phyloP scores from a whole-genome alignment of 2,113 vertebrate species.

The Junco hyemalis region DNA sequence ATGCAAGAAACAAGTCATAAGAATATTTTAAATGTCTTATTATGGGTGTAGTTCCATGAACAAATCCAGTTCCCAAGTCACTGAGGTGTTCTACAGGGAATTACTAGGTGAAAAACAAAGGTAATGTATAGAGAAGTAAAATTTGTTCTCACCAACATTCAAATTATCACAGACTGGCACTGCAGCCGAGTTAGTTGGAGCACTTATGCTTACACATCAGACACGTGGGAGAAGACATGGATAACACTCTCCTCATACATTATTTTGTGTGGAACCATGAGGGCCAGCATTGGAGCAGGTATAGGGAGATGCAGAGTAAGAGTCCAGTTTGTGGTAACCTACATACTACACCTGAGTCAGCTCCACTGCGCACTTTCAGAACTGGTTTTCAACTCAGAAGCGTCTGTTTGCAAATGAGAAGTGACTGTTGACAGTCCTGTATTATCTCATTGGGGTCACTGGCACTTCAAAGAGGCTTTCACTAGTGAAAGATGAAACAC shows the following conservation, averaged over 20 bases:
- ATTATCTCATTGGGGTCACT: not conserved
- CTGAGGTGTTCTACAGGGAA: not conserved
- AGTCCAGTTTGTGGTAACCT: not conserved
- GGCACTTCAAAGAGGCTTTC: conserved; percentile 25
- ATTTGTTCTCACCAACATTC: not conserved
- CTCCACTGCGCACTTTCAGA: not conserved
- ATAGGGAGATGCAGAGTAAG: not conserved
- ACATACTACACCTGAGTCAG: not conserved
- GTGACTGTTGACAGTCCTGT: not conserved
- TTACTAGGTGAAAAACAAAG: not conserved
- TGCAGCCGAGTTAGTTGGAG: not conserved
- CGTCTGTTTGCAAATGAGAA: conserved; percentile 23
- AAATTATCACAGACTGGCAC: not conserved
- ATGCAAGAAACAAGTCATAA: not conserved
- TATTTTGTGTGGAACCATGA: not conserved
- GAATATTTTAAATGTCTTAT: not conserved
- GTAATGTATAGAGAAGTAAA: not conserved
- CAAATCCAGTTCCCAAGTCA: not conserved
- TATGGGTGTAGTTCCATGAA: not conserved
- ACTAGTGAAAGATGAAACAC: not conserved
- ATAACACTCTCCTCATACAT: not conserved
- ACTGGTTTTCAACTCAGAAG: not conserved
- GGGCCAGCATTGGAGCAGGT: not conserved
- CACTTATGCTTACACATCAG: not conserved
- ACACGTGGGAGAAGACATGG: not conserved